These are phyloP conservation scores for Pseudopipra pipra DNA, from an alignment of 2,113 vertebrate genomes.

Conservation along the genomic window DNA sequence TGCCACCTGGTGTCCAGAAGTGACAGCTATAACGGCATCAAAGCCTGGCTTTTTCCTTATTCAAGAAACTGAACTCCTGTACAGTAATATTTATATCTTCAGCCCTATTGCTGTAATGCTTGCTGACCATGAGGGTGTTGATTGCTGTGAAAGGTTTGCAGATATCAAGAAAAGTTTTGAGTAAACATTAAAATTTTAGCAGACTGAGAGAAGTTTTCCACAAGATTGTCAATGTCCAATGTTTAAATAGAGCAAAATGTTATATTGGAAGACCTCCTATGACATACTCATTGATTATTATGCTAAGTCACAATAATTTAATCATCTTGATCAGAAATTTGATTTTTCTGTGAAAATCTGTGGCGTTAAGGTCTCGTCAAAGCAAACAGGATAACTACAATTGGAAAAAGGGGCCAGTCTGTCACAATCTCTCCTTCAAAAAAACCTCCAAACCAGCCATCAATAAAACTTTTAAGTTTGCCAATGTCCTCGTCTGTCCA, in stretches of 20 bases:
- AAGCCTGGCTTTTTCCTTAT: background rate
- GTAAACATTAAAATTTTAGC: constrained; percentile 2
- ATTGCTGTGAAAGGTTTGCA: background rate
- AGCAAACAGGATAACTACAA: background rate
- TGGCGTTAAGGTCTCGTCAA: background rate
- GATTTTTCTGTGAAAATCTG: background rate
- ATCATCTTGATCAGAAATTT: background rate
- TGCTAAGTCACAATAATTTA: background rate
- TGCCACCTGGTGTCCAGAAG: constrained; percentile 44
- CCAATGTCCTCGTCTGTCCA: constrained; percentile 47
- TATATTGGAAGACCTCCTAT: background rate
- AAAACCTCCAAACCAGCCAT: background rate
- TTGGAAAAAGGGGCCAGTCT: background rate
- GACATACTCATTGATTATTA: background rate
- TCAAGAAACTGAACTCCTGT: background rate
- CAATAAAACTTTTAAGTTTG: background rate
- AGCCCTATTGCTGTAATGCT: background rate
- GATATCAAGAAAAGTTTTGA: background rate
- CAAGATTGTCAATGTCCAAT: background rate
- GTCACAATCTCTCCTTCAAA: background rate
- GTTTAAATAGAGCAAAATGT: background rate
- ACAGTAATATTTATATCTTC: background rate
- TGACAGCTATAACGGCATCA: background rate
- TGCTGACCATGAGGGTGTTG: background rate
- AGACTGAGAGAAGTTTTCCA: background rate